Evolutionary conservation across 2,797 vertebrate species (phyloP), one percentile per base, ranked within the genome.

Genomic region (Mormyrus hasselquistii): DNA sequence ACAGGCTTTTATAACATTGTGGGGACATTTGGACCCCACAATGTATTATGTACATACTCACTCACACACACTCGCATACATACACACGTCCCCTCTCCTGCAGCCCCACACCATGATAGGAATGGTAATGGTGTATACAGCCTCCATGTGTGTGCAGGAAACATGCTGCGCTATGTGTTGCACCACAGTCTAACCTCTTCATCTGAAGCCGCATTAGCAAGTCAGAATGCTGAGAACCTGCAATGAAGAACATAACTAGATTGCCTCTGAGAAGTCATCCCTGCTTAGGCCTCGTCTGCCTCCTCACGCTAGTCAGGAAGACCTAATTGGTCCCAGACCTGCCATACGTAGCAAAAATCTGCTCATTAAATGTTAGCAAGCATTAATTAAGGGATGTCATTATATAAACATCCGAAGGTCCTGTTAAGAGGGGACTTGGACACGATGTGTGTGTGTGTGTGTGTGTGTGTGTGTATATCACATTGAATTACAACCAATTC

Each of bases 321-420:
- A 52, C n/a, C 85, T 86, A 38, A 55, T 55, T 55, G 85, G 50
- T 86, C 22, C 22, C 52, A 86, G 85, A 34, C 82, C 82, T 84
- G 82, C 82, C 53, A 34, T 34, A 38, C 29, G 25, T 55, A 53
- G 85, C 25, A 57, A 86, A 55, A 50, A 86, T 50, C 85, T 38
- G 12, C 50, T 86, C 49, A 55, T 55, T 86, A 22, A 55, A 50
- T 84, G 85, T 50, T 55, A 29, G 29, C 50, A 55, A 52, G 52
- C 50, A 55, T 55, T 86, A 55, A 86, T 55, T 50, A 55, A 52
- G 84, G 84, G 49, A 55, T 52, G 50, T 86, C 49, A 49, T 86
- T 86, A 49, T 86, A 86, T 47, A 86, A 86, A 55, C 47, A 34
- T 86, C 50, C 52, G 52, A 50, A 38, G 50, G 50, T 86, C 85